Conservation (phyloP, 2,113 vertebrate genomes). For the Dicerorhinus sumatrensis region DNA sequence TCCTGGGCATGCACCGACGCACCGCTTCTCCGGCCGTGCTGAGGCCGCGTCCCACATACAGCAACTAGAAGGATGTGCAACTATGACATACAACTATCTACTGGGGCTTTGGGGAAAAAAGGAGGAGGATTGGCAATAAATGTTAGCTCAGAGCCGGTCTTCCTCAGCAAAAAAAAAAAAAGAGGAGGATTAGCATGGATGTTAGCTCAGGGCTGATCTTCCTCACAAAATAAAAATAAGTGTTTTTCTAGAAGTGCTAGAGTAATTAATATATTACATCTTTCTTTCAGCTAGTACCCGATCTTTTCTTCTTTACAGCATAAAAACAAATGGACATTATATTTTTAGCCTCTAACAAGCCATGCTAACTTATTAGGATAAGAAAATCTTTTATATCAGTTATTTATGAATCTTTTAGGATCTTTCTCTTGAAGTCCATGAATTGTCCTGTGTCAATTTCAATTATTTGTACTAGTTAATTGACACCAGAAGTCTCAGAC, state of each 20-base stretch:
- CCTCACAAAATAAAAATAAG: neutral
- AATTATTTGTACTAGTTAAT: neutral
- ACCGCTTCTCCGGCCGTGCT: too few relatives aligned
- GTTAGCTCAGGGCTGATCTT: too few relatives aligned
- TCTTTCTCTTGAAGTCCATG: neutral
- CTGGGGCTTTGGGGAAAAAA: too few relatives aligned
- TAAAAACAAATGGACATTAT: neutral
- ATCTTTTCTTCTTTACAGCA: neutral
- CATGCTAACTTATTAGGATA: neutral
- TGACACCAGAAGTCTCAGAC: neutral
- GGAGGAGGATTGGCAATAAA: too few relatives aligned
- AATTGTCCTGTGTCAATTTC: neutral
- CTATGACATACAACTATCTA: too few relatives aligned
- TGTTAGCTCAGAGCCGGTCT: too few relatives aligned
- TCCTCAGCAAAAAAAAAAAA: too few relatives aligned
- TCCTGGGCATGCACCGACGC: too few relatives aligned
- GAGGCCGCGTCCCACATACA: too few relatives aligned
- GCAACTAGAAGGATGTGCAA: too few relatives aligned
- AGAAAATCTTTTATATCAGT: neutral
- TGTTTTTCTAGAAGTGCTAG: slow-evolving; percentile 36
- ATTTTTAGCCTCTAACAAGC: neutral
- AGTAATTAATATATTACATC: neutral
- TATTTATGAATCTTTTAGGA: neutral
- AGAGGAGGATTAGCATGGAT: too few relatives aligned
- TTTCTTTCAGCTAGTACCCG: neutral